Evolutionary conservation across 2,797 vertebrate species (phyloP), one percentile per base, ranked within the genome.

Genomic region (Gorsachius magnificus): DNA sequence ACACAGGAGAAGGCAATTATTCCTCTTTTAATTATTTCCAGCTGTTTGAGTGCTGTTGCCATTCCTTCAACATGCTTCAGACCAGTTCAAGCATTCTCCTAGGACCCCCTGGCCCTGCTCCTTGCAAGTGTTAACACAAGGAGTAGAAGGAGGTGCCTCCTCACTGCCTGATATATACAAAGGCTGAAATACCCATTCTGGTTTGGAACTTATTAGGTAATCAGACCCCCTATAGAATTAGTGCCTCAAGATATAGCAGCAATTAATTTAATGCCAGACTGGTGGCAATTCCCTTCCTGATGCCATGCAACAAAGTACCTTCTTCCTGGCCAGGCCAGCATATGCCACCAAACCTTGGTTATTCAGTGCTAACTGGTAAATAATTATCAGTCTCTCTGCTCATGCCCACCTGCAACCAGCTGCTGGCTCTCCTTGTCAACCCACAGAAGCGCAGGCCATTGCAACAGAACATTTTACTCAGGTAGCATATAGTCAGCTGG

Each of bases 281-380:
- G 6, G 18, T 90, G 19, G 19, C 18, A 48, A 38, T 72, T 91
- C 26, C 21, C 12, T 66, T 86, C 36, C 48, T 15, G 16, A 48
- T 48, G 11, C 18, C 41, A 22, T 12, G 29, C 24, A 70, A 31
- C 8, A 87, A 80, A 83, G 20, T 5, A 57, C 31, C 19, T 45
- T 76, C 26, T 74, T 57, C 35, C 48, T 38, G 28, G 13, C 33
- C 41, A 51, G 43, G 38, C 15, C 56, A 58, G 21, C 0, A 0
- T 25, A 14, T 11, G 50, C 56, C 58, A 57, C 75, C 36, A 75
- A 36, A 56, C 21, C 28, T 53, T n/a, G 50, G 14, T 72, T 56
- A 65, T 51, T 58, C 56, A 8, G 10, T 46, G 17, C 50, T 76
- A 68, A 38, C n/a, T 28, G 35, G 20, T 63, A 65, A 68, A 33